A percentile compares a stretch with the other conserved stretches of the same genome.
These are phyloP conservation scores for Drosophila testacea DNA, from an alignment of 2,888 invertebrate genomes.

Conservation along the genomic window DNA sequence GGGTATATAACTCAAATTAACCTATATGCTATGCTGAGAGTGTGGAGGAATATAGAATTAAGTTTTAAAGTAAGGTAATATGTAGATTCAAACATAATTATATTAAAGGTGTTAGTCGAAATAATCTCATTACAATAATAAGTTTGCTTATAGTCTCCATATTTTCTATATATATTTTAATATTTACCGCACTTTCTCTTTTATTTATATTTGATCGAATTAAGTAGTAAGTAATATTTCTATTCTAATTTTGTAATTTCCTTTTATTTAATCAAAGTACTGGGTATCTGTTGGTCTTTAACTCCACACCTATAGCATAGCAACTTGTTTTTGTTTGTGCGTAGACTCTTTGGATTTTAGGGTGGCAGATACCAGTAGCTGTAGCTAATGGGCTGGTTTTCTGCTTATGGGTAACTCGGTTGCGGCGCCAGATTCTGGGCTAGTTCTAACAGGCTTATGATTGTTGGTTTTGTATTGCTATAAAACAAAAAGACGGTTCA, in stretches of 20 bases:
- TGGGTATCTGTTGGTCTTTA: conserved; percentile 14
- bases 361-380: conserved; percentile 27
- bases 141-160: too few species aligned
- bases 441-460: conserved; percentile 20
- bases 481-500: conserved; percentile 11
- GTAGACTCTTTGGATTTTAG: conserved; percentile 10
- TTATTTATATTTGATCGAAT: not conserved
- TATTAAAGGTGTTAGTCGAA: too few species aligned
- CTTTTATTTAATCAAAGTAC: not conserved
- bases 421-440: conserved; percentile 38
- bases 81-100: too few species aligned
- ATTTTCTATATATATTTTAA: not conserved
- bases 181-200: not conserved
- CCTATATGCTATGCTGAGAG: not conserved
- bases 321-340: conserved; percentile 29
- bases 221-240: too few species aligned
- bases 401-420: conserved; percentile 51
- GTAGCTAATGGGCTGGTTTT: conserved; percentile 23
- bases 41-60: not conserved
- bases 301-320: rapidly evolving
- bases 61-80: too few species aligned
- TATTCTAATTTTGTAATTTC: too few species aligned
- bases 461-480: conserved; percentile 20
- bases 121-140: too few species aligned
- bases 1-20: not conserved